A percentile compares a stretch with the other conserved stretches of the same genome.
phyloP scores from a whole-genome alignment of 2,797 vertebrate genomes.

The Natrix natrix region DNA sequence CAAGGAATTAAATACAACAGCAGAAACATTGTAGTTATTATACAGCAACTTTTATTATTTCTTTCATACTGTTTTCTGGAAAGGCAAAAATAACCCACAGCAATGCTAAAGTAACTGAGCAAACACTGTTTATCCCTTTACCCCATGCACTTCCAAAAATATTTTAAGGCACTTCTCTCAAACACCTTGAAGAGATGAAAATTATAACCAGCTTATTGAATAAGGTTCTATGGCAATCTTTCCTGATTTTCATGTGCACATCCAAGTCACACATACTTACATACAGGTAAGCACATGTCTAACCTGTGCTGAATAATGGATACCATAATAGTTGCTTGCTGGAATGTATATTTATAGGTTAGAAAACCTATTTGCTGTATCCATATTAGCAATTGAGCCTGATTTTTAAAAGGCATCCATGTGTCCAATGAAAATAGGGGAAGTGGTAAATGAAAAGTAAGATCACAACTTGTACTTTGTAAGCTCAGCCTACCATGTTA shows the following conservation, averaged over 20 bases:
- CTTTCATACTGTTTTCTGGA: constrained; percentile 1
- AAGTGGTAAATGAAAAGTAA: neutral
- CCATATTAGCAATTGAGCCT: neutral
- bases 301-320: neutral
- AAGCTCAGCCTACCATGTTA: neutral
- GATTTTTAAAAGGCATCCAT: neutral
- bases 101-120: neutral
- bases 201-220: constrained; percentile 12
- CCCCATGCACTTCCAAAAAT: constrained; percentile 1
- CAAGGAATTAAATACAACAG: neutral
- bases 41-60: constrained; percentile 13
- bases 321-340: constrained; percentile 35
- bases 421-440: neutral
- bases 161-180: constrained; percentile 64
- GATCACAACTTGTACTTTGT: neutral
- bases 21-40: constrained; percentile 9
- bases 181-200: constrained; percentile 40
- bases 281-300: constrained; percentile 18
- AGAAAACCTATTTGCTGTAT: neutral
- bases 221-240: neutral
- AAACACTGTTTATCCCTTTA: constrained; percentile 39
- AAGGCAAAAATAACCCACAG: constrained; percentile 10
- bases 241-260: neutral
- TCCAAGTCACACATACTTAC: neutral
- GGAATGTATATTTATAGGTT: constrained; percentile 31